These are phyloP conservation scores for Kryptopterus vitreolus DNA, from an alignment of 2,797 vertebrate species.

Conservation along the genomic window DNA sequence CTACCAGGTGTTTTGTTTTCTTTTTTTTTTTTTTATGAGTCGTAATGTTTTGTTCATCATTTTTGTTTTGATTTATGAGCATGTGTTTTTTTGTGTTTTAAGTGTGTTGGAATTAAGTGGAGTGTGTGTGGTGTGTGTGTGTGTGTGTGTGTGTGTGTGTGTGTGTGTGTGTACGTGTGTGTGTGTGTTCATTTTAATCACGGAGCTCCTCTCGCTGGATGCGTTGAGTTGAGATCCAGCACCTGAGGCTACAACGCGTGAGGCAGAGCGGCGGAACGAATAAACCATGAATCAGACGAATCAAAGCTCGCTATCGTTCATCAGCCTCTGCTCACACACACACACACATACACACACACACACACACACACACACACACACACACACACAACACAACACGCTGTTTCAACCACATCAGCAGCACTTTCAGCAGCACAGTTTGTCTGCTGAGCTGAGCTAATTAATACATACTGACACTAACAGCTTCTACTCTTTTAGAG, in stretches of 20 bases:
- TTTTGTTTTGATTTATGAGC: no score
- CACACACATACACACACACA: constrained; percentile 7
- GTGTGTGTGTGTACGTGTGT: constrained; percentile 37
- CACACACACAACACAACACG: constrained; percentile 19
- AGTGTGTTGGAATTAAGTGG: no score
- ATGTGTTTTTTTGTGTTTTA: no score
- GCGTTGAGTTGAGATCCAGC: constrained; percentile 63
- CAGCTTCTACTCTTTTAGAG: not conserved
- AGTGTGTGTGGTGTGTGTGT: constrained; percentile 40
- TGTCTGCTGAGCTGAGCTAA: not conserved
- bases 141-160: constrained; percentile 42
- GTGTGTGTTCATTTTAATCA: constrained; percentile 8
- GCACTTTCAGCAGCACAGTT: not conserved
- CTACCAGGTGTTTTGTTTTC: not conserved
- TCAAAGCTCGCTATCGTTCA: constrained; percentile 45
- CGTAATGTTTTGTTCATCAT: not conserved
- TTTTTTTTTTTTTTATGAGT: no score
- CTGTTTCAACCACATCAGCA: no score
- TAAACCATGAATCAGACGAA: constrained; percentile 63
- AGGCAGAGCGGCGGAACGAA: constrained; percentile 57
- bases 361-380: constrained; percentile 37
- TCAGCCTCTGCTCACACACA: not conserved
- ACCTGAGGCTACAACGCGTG: constrained; percentile 61
- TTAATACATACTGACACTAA: constrained; percentile 21
- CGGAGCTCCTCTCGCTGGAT: constrained; percentile 5